phyloP scores from a whole-genome alignment of 2,888 invertebrate species.

The Harpalus rubripes region DNA sequence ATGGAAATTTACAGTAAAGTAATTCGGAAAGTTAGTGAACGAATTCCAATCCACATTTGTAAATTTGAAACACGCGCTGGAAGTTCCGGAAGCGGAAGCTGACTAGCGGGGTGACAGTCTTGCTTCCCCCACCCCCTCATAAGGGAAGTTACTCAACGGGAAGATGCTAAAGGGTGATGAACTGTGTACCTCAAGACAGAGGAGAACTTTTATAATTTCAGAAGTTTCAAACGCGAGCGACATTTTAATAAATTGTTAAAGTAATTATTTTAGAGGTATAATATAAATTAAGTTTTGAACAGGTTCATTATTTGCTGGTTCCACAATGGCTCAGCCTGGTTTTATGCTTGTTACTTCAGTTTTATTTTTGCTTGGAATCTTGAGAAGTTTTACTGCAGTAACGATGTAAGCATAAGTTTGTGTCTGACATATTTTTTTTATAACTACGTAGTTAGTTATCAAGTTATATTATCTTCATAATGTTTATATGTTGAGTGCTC shows the following conservation, averaged over 20 bases:
- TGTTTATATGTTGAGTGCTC: too few relatives aligned
- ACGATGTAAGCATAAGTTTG: not conserved
- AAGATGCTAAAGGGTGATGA: constrained; percentile 59
- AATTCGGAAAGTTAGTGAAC: constrained; percentile 48
- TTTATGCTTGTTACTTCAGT: not conserved
- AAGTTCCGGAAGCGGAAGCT: constrained; percentile 34
- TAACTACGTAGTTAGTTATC: not conserved
- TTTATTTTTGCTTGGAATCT: not conserved
- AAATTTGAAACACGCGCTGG: constrained; percentile 53
- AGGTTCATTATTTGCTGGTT: constrained; percentile 13
- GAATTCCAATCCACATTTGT: constrained; percentile 57
- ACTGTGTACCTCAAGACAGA: constrained; percentile 54
- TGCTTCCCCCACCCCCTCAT: not conserved
- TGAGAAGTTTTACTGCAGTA: not conserved
- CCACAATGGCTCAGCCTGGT: not conserved
- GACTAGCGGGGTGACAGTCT: constrained; percentile 30
- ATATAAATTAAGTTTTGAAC: constrained; percentile 25
- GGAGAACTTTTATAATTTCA: constrained; percentile 48
- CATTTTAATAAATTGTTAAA: constrained; percentile 38
- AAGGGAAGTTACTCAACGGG: constrained; percentile 36
- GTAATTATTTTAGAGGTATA: constrained; percentile 29
- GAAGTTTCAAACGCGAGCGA: constrained; percentile 4
- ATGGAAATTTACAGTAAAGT: constrained; percentile 45
- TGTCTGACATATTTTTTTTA: not conserved
- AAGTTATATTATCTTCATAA: not conserved